Evolutionary conservation across 2,113 vertebrate species (phyloP).

Genomic region (Prolemur simus): DNA sequence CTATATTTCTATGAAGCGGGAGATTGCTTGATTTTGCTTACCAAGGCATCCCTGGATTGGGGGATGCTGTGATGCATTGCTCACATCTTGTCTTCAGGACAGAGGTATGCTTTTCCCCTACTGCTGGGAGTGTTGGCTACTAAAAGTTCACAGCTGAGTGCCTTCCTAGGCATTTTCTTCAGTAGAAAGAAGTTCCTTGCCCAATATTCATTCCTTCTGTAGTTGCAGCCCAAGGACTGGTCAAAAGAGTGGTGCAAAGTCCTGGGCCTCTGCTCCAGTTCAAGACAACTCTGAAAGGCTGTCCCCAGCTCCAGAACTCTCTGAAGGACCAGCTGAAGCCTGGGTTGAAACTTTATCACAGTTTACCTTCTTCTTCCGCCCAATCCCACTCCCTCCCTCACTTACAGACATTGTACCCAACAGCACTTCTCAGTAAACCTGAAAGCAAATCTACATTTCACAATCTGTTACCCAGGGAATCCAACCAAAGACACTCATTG

Average conservation of each 20-base stretch:
- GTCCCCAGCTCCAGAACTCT: neutral
- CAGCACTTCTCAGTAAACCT: neutral
- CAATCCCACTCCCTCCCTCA: neutral
- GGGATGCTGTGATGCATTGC: neutral
- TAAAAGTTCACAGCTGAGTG: neutral
- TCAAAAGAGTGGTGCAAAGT: neutral
- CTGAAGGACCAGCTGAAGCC: neutral
- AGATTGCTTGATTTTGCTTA: neutral
- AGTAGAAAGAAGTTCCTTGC: neutral
- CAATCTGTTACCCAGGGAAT: neutral
- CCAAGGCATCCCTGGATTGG: fast-evolving
- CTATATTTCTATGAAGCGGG: neutral
- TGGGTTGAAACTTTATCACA: neutral
- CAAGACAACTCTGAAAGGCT: neutral
- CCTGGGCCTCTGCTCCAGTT: neutral
- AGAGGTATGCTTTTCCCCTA: too few species aligned
- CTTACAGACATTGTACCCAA: fast-evolving
- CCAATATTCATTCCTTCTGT: neutral
- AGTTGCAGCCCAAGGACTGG: neutral
- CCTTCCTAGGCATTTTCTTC: neutral
- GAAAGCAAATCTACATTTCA: neutral
- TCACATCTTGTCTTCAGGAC: neutral
- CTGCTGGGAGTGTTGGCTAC: neutral
- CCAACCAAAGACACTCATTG: neutral
- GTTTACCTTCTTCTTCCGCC: neutral